Percentiles rank a stretch among this genome's conserved stretches.
These are phyloP conservation scores for Ceratotherium simum DNA, from an alignment of 2,113 vertebrate species.

Conservation along the genomic window DNA sequence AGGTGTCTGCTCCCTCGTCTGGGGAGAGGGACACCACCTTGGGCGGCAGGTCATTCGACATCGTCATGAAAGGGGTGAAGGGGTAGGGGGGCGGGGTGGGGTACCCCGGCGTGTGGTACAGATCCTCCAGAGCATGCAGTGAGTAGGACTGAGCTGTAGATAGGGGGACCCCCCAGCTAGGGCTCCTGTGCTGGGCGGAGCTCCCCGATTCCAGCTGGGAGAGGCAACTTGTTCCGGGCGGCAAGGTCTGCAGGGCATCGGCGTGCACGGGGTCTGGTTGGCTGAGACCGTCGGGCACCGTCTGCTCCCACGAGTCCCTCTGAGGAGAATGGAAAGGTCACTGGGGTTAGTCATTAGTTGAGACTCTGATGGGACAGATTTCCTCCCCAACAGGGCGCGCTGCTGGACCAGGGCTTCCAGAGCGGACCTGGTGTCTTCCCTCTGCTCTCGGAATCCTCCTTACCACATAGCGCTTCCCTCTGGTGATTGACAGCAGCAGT, in stretches of 20 bases:
- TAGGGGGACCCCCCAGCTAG: slow-evolving; percentile 86
- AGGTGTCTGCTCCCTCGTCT: slow-evolving; percentile 85
- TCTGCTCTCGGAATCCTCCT: not conserved
- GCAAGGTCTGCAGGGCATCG: slow-evolving; percentile 87
- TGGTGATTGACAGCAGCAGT: not conserved
- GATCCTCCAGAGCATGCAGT: slow-evolving; percentile 92
- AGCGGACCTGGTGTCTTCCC: not conserved
- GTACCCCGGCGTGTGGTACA: slow-evolving; percentile 89
- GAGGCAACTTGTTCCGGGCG: slow-evolving; percentile 84
- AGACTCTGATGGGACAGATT: not conserved
- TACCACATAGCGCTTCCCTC: not conserved
- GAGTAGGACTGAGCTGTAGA: slow-evolving; percentile 89
- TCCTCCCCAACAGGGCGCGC: not conserved
- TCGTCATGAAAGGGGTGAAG: slow-evolving; percentile 88
- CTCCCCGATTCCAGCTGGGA: slow-evolving; percentile 87
- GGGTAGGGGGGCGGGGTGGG: slow-evolving; percentile 86
- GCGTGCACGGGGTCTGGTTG: slow-evolving; percentile 87
- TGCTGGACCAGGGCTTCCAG: accelerated
- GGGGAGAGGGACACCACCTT: slow-evolving; percentile 87
- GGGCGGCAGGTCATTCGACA: slow-evolving; percentile 87
- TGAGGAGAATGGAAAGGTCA: slow-evolving; percentile 77
- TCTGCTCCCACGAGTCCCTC: slow-evolving; percentile 95
- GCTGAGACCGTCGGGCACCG: slow-evolving; percentile 85
- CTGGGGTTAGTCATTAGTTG: not conserved
- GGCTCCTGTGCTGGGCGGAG: slow-evolving; percentile 87